Base-by-base conservation (phyloP, 2,888 invertebrate species). In the Pterostichus niger region DNA sequence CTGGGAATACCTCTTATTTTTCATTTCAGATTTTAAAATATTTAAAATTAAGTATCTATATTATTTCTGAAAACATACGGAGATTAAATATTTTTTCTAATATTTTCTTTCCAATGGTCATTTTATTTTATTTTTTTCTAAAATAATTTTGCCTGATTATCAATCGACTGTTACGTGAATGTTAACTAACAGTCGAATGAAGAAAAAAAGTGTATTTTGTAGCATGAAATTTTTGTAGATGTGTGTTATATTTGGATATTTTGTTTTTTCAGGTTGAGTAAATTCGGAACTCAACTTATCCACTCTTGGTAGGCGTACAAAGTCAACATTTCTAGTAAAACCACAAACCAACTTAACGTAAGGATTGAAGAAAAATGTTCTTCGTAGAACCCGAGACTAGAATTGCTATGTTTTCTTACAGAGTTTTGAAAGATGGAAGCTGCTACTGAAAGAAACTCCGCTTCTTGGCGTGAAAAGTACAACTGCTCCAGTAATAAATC, bases 321-420 rank as follows among this genome's bases (percentile, higher is more conserved):
- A 89, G 88, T 89, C 91, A 91, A 89, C 89, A 91, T 91, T 91
- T 89, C 90, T 88, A 89, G 86, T 87, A 87, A 88, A 86, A 86
- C 86, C 86, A 86, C 88, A 87, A 88, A 87, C 86, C 88, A 88
- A 86, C 83, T 85, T 82, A 85, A 85, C 86, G 87, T 88, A 86
- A 87, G 87, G 9, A 17, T 40, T 17, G 40, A 52, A 52, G 52
- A 17, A 15, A n/a, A 17, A 17, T 13, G 13, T 64, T 40, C 44
- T 35, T 13, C 59, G 59, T 31, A 15, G 68, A 17, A 84, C 15
- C n/a, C 35, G 11, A 82, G 54, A 31, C 49, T 68, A 80, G 73
- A 64, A 11, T 40, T 33, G 35, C 31, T 71, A 11, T 78, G 84
- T 79, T 84, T 49, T 73, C 75, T 86, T 86, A 61, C 87, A 89